A percentile compares a stretch with the other conserved stretches of the same genome.
phyloP scores from a whole-genome alignment of 2,797 vertebrate genomes.

The Antrozous pallidus region DNA sequence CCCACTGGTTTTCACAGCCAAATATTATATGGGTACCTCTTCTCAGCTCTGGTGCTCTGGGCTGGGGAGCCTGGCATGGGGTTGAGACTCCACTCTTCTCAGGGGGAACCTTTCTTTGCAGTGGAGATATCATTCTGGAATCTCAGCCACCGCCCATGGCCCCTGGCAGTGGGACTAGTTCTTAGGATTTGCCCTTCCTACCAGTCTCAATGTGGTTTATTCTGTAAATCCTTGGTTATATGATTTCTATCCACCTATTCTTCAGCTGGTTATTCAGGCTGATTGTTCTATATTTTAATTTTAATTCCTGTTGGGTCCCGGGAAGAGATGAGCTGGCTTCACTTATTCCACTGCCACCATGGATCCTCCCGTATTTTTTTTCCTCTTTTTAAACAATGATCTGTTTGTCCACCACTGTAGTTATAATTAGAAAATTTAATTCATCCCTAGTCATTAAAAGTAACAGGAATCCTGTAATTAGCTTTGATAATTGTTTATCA shows the following conservation, averaged over 20 bases:
- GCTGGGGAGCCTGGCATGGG: background rate
- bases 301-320: background rate
- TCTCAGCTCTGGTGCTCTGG: background rate
- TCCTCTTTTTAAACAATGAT: conserved; percentile 62
- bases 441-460: conserved; percentile 37
- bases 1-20: background rate
- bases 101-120: background rate
- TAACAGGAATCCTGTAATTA: conserved; percentile 27
- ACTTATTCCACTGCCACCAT: background rate
- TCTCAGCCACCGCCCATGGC: background rate
- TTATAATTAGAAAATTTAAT: conserved; percentile 65
- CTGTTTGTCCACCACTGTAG: conserved; percentile 59
- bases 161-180: background rate
- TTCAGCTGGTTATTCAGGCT: background rate
- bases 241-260: background rate
- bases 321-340: background rate
- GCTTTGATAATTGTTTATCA: conserved; percentile 53
- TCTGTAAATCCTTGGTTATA: background rate
- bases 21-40: background rate
- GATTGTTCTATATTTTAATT: background rate
- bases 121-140: background rate
- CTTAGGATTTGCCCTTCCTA: background rate
- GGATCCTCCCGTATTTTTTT: background rate
- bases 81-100: background rate
- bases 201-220: background rate